These are phyloP conservation scores for Paramuricea clavata DNA, from an alignment of 92 coral and sea anemone species.

Conservation along the genomic window DNA sequence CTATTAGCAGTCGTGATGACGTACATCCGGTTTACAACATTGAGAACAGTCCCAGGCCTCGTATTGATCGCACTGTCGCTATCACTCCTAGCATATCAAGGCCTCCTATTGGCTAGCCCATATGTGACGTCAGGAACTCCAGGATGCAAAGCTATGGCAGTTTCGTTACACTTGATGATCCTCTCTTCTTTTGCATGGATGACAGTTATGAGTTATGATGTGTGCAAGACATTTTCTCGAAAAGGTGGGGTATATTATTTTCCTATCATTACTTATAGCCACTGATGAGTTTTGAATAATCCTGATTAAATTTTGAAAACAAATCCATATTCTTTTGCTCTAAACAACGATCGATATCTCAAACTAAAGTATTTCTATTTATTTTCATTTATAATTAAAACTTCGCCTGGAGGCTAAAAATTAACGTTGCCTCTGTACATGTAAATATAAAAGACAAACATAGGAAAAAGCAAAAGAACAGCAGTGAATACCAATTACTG, in stretches of 20 bases:
- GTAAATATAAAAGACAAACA: too few species aligned
- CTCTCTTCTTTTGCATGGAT: constrained; percentile 27
- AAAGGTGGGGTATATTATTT: not conserved
- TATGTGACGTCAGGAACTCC: not conserved
- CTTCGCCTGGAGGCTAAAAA: too few species aligned
- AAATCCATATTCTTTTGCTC: too few species aligned
- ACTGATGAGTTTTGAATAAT: too few species aligned
- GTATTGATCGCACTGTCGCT: not conserved
- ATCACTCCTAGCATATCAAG: constrained; percentile 22
- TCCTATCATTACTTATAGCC: not conserved
- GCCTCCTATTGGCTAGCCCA: constrained; percentile 17
- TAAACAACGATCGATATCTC: too few species aligned
- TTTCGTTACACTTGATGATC: constrained; percentile 6
- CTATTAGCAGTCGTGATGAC: not conserved
- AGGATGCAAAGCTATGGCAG: constrained; percentile 15
- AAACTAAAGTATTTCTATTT: too few species aligned
- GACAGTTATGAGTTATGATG: constrained; percentile 38
- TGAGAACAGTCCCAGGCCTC: constrained; percentile 22
- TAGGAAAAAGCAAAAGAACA: too few species aligned
- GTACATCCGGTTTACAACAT: not conserved
- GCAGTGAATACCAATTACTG: too few species aligned
- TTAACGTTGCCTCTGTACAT: too few species aligned
- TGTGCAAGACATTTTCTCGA: not conserved
- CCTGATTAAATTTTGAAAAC: too few species aligned
- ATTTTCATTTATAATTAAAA: too few species aligned